These are phyloP conservation scores for Eutrigla gurnardus DNA, from an alignment of 2,797 vertebrate genomes.

Conservation along the genomic window DNA sequence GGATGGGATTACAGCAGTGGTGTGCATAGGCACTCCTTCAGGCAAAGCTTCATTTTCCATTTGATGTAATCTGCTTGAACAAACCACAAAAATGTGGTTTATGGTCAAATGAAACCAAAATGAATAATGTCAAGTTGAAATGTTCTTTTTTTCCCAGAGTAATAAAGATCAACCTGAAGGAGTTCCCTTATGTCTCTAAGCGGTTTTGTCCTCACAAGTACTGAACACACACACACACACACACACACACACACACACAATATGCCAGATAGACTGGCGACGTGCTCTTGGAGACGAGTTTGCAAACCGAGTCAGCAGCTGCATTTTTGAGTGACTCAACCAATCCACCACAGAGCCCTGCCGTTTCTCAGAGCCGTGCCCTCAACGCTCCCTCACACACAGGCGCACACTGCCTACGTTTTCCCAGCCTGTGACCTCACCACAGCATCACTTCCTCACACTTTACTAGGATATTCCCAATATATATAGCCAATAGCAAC, in stretches of 20 bases:
- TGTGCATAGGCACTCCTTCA: conserved; percentile 57
- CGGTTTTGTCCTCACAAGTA: conserved; percentile 24
- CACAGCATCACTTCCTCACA: conserved; percentile 68
- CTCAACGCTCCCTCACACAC: conserved; percentile 57
- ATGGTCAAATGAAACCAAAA: background rate
- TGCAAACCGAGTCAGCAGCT: conserved; percentile 78
- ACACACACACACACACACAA: conserved; percentile 14
- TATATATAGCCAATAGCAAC: conserved; percentile 31
- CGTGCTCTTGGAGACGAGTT: conserved; percentile 60
- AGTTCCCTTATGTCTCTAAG: background rate
- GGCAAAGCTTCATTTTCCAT: conserved; percentile 51
- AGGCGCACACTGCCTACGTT: conserved; percentile 50
- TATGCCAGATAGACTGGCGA: conserved; percentile 40
- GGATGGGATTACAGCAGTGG: conserved; percentile 50
- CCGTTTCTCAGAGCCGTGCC: conserved; percentile 70
- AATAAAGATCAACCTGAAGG: background rate
- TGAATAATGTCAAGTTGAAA: background rate
- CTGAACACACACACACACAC: conserved; percentile 20
- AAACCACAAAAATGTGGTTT: conserved; percentile 7
- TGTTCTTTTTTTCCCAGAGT: background rate
- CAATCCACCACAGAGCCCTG: conserved; percentile 62
- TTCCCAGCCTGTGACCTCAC: conserved; percentile 51
- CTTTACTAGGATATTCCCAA: conserved; percentile 23
- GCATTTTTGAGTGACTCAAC: conserved; percentile 76
- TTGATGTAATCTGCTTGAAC: conserved; percentile 21